A percentile compares a stretch with the other conserved stretches of the same genome.
Evolutionary conservation across 1,140 invertebrate species (phyloP).

Genomic region (Meloidogyne hapla): DNA sequence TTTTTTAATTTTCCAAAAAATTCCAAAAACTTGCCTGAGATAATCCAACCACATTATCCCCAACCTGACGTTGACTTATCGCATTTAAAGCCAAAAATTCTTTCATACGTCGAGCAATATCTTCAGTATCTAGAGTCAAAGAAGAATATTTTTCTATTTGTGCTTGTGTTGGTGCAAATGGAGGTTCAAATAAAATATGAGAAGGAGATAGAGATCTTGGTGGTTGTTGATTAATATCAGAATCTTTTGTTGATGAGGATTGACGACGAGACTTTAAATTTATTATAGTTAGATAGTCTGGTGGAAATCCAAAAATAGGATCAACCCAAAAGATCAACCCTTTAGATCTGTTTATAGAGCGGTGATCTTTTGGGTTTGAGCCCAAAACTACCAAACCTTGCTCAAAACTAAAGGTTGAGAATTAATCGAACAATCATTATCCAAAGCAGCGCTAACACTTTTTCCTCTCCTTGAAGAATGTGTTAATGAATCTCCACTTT

Average conservation of each 20-base stretch:
- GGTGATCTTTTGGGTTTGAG: too few relatives aligned
- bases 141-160: slow-evolving; percentile 93
- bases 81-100: slow-evolving; percentile 96
- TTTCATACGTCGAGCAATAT: slow-evolving; percentile 92
- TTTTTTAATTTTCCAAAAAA: too few relatives aligned
- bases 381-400: too few relatives aligned
- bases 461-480: slow-evolving; percentile 10
- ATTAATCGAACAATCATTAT: too few relatives aligned
- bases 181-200: slow-evolving; percentile 74
- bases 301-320: too few relatives aligned
- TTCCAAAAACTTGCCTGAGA: slow-evolving; percentile 67
- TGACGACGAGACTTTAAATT: slow-evolving; percentile 8
- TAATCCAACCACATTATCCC: slow-evolving; percentile 90
- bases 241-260: not conserved
- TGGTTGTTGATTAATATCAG: not conserved
- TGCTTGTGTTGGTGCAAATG: slow-evolving; percentile 86
- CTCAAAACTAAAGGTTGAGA: too few relatives aligned
- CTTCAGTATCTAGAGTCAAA: slow-evolving; percentile 89
- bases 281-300: too few relatives aligned
- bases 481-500: slow-evolving; percentile 61
- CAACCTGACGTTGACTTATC: slow-evolving; percentile 95
- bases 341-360: too few relatives aligned
- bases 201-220: slow-evolving; percentile 64
- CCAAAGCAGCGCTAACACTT: not conserved
- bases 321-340: too few relatives aligned